Percentiles rank a stretch among this genome's conserved stretches.
These are phyloP conservation scores for Lepidochrysops patricia DNA, from an alignment of 2,888 invertebrate genomes.

Conservation along the genomic window DNA sequence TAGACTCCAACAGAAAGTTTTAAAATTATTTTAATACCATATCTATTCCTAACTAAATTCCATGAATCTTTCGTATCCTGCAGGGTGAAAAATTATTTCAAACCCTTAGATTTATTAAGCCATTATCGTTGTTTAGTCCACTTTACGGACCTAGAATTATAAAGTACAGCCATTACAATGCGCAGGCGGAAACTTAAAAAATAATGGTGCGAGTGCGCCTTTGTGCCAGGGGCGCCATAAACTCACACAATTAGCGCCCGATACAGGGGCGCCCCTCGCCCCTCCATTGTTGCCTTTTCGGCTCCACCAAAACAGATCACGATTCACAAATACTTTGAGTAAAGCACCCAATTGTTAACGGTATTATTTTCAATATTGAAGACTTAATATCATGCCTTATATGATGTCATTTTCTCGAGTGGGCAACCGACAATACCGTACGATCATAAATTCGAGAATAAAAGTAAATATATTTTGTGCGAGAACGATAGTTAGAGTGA, in stretches of 20 bases:
- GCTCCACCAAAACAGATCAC: slow-evolving; percentile 1
- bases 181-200: slow-evolving; percentile 9
- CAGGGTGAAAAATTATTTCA: neutral
- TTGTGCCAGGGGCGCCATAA: slow-evolving; percentile 3
- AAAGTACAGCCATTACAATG: neutral
- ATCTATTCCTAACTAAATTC: too few relatives aligned
- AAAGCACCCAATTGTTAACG: too few relatives aligned
- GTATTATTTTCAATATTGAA: neutral
- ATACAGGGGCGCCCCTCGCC: neutral
- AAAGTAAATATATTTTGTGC: too few relatives aligned
- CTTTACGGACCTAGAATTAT: neutral
- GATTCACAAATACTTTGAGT: neutral
- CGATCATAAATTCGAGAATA: too few relatives aligned
- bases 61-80: neutral
- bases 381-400: too few relatives aligned
- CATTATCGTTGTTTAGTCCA: neutral
- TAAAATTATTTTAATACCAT: too few relatives aligned
- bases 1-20: neutral
- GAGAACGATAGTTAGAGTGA: too few relatives aligned
- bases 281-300: slow-evolving; percentile 7
- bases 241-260: neutral
- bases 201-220: slow-evolving; percentile 4
- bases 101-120: too few relatives aligned
- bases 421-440: too few relatives aligned
- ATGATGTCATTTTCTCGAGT: too few relatives aligned